Evolutionary conservation across 2,113 vertebrate species (phyloP).

Genomic region (Stigmatopora nigra): DNA sequence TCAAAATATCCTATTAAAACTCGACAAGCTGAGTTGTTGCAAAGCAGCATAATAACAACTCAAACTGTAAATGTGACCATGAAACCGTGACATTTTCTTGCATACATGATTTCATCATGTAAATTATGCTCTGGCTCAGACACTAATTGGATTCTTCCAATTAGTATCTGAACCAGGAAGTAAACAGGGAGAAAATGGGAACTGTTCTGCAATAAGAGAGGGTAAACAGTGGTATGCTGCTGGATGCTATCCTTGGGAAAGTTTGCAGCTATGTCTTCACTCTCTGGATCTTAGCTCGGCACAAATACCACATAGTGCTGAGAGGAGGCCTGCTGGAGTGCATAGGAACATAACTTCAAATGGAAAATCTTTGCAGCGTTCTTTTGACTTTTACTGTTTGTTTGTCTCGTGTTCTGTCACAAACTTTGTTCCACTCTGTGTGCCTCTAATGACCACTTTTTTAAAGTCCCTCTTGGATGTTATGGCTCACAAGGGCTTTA

Average conservation of each 20-base stretch:
- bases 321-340: slow-evolving; percentile 67
- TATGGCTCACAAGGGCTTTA: not conserved
- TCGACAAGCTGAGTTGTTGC: not conserved
- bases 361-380: slow-evolving; percentile 60
- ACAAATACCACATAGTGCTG: slow-evolving; percentile 75
- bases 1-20: not conserved
- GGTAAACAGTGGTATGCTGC: slow-evolving; percentile 58
- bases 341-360: slow-evolving; percentile 72
- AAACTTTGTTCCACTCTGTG: slow-evolving; percentile 31
- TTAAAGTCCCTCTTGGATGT: not conserved
- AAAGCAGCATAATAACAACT: not conserved
- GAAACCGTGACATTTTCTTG: not conserved
- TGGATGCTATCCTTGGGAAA: slow-evolving; percentile 75
- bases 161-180: not conserved
- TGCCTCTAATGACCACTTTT: slow-evolving; percentile 4
- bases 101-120: not conserved
- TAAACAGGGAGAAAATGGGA: slow-evolving; percentile 20
- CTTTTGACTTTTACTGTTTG: slow-evolving; percentile 8
- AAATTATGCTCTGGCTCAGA: slow-evolving; percentile 7
- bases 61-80: not conserved
- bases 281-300: slow-evolving; percentile 72
- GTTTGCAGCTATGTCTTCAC: slow-evolving; percentile 68
- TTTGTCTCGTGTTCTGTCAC: not conserved
- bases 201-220: slow-evolving; percentile 37
- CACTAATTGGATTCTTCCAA: not conserved